Conservation (phyloP, 2,888 invertebrate species). For the Macrosiphum euphorbiae region DNA sequence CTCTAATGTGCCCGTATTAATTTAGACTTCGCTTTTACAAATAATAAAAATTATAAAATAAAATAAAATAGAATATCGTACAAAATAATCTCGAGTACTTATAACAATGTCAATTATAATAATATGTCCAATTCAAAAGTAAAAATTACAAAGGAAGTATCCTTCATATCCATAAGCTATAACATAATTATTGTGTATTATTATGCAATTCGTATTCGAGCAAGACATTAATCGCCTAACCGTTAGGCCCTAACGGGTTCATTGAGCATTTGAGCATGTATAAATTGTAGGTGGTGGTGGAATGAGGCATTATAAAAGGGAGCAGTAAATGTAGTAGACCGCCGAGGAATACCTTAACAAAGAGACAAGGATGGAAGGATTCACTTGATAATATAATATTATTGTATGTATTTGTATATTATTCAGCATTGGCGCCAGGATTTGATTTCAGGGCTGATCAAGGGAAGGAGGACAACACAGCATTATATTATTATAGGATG, state of each 20-base stretch:
- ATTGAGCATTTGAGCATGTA: not conserved
- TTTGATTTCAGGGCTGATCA: not conserved
- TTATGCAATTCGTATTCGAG: not conserved
- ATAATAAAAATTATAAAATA: too few relatives aligned
- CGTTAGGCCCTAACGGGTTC: too few relatives aligned
- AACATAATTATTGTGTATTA: not conserved
- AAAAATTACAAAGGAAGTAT: not conserved
- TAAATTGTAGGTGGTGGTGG: not conserved
- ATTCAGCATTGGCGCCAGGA: not conserved
- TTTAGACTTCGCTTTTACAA: too few relatives aligned
- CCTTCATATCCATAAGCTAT: not conserved
- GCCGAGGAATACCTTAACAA: not conserved
- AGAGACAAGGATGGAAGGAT: not conserved
- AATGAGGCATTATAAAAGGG: not conserved
- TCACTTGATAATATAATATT: not conserved
- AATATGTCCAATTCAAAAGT: not conserved
- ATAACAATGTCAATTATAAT: too few relatives aligned
- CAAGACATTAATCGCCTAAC: not conserved
- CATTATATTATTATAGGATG: not conserved
- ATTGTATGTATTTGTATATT: not conserved
- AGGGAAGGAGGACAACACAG: not conserved
- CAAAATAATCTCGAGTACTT: too few relatives aligned
- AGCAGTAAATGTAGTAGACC: not conserved
- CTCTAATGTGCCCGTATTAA: too few relatives aligned
- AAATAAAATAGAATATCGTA: too few relatives aligned